Evolutionary conservation across 2,888 invertebrate species (phyloP).

Genomic region (Eledona agricola): DNA sequence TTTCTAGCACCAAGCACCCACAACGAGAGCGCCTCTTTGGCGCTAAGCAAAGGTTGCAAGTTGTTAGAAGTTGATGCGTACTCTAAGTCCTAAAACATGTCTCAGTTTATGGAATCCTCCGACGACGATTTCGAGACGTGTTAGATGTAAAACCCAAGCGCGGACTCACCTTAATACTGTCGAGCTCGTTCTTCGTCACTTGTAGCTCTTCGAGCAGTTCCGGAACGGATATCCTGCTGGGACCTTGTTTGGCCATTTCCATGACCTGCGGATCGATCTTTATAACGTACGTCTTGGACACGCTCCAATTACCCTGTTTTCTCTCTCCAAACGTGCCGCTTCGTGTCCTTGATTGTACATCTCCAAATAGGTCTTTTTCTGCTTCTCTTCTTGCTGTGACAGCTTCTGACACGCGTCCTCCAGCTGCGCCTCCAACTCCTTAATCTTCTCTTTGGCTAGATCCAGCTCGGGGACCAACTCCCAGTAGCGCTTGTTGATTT

Average conservation of each 20-base stretch:
- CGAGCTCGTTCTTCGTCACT: conserved; percentile 85
- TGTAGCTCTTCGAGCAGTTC: conserved; percentile 84
- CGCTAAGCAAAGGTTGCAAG: conserved; percentile 87
- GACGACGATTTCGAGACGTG: no score
- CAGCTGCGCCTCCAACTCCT: conserved; percentile 75
- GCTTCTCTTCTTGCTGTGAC: conserved; percentile 75
- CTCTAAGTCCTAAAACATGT: conserved; percentile 73
- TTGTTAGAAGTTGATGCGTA: conserved; percentile 72
- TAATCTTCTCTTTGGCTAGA: conserved; percentile 74
- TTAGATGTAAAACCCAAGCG: background rate
- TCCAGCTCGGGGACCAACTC: conserved; percentile 79
- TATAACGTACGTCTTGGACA: background rate
- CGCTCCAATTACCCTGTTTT: conserved; percentile 69
- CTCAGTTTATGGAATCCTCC: no score
- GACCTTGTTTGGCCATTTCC: conserved; percentile 68
- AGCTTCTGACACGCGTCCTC: conserved; percentile 75
- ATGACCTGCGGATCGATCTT: conserved; percentile 59
- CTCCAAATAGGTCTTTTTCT: conserved; percentile 80
- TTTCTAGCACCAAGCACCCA: conserved; percentile 94
- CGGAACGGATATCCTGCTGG: conserved; percentile 78
- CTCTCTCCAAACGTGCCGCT: conserved; percentile 76
- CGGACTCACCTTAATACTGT: conserved; percentile 79
- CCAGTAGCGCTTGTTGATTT: conserved; percentile 80
- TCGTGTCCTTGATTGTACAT: conserved; percentile 84
- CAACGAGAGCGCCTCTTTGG: conserved; percentile 93